phyloP scores from a whole-genome alignment of 2,797 vertebrate genomes.

The Vespertilio murinus region DNA sequence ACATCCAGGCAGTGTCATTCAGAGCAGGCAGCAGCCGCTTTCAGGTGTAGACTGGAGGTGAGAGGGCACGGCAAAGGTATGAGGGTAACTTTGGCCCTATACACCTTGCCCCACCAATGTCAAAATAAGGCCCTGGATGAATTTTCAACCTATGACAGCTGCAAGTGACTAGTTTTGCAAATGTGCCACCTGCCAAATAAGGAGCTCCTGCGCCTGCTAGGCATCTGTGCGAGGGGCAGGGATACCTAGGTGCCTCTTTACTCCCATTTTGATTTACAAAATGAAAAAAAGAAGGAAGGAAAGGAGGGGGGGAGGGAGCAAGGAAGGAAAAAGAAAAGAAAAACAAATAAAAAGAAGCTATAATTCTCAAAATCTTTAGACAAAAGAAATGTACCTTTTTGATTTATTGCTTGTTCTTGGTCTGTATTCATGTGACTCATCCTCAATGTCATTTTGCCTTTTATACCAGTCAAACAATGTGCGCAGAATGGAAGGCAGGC shows the following conservation, averaged over 20 bases:
- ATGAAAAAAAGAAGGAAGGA: not conserved
- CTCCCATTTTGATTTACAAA: not conserved
- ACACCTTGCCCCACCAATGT: not conserved
- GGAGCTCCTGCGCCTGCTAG: not conserved
- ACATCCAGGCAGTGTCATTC: not conserved
- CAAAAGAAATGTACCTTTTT: constrained; percentile 89
- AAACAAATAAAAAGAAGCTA: not conserved
- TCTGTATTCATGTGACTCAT: constrained; percentile 98
- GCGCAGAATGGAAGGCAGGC: constrained; percentile 96
- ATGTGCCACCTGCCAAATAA: not conserved
- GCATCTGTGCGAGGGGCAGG: not conserved
- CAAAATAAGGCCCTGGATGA: not conserved
- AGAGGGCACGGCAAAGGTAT: not conserved
- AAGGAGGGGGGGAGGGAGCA: not conserved
- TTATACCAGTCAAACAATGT: constrained; percentile 99
- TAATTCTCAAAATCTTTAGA: not conserved
- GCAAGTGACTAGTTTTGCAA: not conserved
- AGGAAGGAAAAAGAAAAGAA: not conserved
- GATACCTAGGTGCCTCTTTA: not conserved
- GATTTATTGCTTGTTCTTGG: constrained; percentile 98
- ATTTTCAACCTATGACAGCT: not conserved
- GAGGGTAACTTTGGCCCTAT: not conserved
- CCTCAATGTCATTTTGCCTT: constrained; percentile 97
- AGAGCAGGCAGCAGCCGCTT: not conserved
- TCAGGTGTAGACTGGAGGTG: not conserved